phyloP scores from a whole-genome alignment of 2,797 vertebrate species.

The Enteromius fasciolatus region DNA sequence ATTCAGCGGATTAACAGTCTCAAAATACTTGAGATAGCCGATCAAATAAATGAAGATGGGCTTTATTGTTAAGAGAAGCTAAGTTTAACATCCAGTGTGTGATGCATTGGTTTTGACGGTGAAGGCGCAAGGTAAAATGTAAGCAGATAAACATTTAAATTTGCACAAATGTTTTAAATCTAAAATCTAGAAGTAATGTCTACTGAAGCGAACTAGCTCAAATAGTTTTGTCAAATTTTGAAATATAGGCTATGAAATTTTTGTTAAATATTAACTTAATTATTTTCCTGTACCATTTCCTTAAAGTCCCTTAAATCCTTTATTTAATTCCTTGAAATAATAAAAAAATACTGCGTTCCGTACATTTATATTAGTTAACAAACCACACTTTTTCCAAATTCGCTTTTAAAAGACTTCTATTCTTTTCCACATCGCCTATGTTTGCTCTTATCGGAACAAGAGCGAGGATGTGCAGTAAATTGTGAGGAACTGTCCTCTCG shows the following conservation, averaged over 20 bases:
- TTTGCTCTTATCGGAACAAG: slow-evolving; percentile 29
- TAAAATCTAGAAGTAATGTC: too few relatives aligned
- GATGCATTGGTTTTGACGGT: not conserved
- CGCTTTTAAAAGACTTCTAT: not conserved
- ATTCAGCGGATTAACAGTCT: not conserved
- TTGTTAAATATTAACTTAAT: too few relatives aligned
- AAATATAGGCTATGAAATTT: not conserved
- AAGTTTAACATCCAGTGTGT: not conserved
- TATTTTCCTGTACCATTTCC: not conserved
- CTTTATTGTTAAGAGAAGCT: not conserved
- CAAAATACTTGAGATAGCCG: not conserved
- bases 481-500: slow-evolving; percentile 18
- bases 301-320: not conserved
- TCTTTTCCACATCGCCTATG: not conserved
- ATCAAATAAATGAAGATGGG: not conserved
- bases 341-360: not conserved
- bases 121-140: slow-evolving; percentile 11
- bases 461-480: not conserved
- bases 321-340: not conserved
- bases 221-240: not conserved
- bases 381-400: not conserved
- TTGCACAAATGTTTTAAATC: not conserved
- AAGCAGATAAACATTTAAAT: not conserved
- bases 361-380: not conserved
- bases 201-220: too few relatives aligned